Evolutionary conservation across 2,888 invertebrate genomes (phyloP).

Genomic region (Marronus borbonicus): DNA sequence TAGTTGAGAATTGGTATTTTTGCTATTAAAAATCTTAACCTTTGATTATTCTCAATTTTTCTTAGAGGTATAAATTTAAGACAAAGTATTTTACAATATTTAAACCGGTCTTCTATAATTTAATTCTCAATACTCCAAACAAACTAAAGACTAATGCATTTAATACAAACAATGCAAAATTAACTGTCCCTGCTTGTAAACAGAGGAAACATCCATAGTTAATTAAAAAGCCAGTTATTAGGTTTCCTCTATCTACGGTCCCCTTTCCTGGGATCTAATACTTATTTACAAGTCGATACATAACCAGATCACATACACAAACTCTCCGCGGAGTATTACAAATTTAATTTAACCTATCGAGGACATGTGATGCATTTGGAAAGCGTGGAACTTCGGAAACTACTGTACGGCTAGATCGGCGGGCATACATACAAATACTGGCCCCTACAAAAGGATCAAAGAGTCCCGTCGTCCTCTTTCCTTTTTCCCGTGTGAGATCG

Average conservation of each 20-base stretch:
- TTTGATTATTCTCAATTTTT: no score
- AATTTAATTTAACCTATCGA: constrained; percentile 38
- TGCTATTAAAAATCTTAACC: no score
- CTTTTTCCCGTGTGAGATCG: constrained; percentile 20
- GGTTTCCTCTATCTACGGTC: not conserved
- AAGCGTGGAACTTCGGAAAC: constrained; percentile 7
- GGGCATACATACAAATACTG: constrained; percentile 3
- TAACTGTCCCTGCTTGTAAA: no score
- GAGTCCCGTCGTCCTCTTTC: constrained; percentile 61
- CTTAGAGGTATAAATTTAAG: no score
- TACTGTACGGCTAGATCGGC: not conserved
- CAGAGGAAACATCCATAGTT: no score
- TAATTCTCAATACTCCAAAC: no score
- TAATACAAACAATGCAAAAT: no score
- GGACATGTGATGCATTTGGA: constrained; percentile 32
- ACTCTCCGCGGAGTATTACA: constrained; percentile 33
- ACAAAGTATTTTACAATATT: no score
- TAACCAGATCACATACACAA: constrained; percentile 25
- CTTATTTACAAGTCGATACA: constrained; percentile 26
- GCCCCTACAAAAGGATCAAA: constrained; percentile 59
- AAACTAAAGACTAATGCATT: no score
- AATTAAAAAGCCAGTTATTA: no score
- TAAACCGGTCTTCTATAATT: no score
- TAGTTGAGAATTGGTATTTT: no score
- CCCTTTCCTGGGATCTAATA: not conserved